Percentiles rank a stretch among this genome's conserved stretches.
Conservation (phyloP, 2,888 invertebrate genomes). For the Mellilla xanthometata region DNA sequence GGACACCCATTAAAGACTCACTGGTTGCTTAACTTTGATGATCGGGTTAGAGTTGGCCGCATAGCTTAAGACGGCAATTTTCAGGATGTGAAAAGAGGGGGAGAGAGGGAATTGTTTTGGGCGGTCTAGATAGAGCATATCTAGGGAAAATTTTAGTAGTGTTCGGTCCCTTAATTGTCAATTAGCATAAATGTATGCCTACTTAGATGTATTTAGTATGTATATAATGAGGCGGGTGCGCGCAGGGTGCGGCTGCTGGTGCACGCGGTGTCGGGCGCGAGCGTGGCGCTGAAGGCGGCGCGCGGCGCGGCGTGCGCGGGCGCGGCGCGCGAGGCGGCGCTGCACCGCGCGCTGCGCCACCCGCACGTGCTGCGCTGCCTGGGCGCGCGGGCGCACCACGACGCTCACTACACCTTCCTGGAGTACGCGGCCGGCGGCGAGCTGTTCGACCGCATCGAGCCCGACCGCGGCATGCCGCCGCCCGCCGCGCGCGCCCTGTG, state of each 20-base stretch:
- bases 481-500: conserved; percentile 95
- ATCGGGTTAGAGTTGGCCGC: no score
- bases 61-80: no score
- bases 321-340: conserved; percentile 93
- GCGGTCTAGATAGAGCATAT: no score
- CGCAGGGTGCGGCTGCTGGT: conserved; percentile 95
- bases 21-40: no score
- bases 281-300: conserved; percentile 96
- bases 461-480: conserved; percentile 76
- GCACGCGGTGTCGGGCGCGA: conserved; percentile 87
- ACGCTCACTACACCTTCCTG: conserved; percentile 94
- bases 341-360: conserved; percentile 93
- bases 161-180: no score
- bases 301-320: conserved; percentile 87
- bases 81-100: no score
- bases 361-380: conserved; percentile 93
- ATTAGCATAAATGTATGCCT: no score
- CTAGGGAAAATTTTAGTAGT: no score
- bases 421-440: conserved; percentile 99
- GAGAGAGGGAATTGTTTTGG: no score
- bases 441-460: conserved; percentile 96
- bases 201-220: no score
- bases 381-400: conserved; percentile 90
- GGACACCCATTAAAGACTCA: no score
- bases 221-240: no score